phyloP scores from a whole-genome alignment of 2,113 vertebrate species.

The Tenebrosternarchus preto region DNA sequence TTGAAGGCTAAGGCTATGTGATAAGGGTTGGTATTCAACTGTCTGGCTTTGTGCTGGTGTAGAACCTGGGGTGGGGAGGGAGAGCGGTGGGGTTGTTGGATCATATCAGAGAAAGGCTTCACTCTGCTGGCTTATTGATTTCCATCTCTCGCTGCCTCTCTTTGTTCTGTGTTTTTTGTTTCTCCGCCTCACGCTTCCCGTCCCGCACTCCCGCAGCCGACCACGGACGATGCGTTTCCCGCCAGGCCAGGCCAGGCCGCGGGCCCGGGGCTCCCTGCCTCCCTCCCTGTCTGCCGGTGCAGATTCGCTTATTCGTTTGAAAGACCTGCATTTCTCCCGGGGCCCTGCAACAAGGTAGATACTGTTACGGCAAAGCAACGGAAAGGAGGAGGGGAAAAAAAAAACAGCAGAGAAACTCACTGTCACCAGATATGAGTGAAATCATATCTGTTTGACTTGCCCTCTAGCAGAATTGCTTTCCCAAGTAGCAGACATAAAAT shows the following conservation, averaged over 20 bases:
- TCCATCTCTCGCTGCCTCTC: constrained; percentile 32
- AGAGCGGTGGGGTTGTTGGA: constrained; percentile 38
- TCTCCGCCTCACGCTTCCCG: constrained; percentile 21
- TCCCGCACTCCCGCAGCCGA: constrained; percentile 42
- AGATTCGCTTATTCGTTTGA: constrained; percentile 56
- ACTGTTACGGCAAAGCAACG: constrained; percentile 71
- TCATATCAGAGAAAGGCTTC: constrained; percentile 53
- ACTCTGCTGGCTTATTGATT: constrained; percentile 71
- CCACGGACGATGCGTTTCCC: constrained; percentile 62
- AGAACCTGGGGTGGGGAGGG: constrained; percentile 17
- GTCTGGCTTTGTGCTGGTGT: constrained; percentile 8
- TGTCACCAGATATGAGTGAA: constrained; percentile 78
- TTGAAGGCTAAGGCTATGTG: background rate
- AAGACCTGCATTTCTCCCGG: constrained; percentile 52
- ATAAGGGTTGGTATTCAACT: background rate
- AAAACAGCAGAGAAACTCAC: constrained; percentile 57
- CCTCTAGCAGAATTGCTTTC: constrained; percentile 66
- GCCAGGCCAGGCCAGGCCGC: constrained; percentile 53
- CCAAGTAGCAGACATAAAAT: constrained; percentile 57
- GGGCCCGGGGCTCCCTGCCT: constrained; percentile 22
- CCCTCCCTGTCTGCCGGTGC: constrained; percentile 27
- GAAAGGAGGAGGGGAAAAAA: constrained; percentile 17
- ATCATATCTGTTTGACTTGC: constrained; percentile 76
- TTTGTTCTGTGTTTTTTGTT: background rate
- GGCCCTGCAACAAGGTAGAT: constrained; percentile 66